Conservation (phyloP, 1,140 invertebrate genomes). For the Pseudachorutes palmiensis region DNA sequence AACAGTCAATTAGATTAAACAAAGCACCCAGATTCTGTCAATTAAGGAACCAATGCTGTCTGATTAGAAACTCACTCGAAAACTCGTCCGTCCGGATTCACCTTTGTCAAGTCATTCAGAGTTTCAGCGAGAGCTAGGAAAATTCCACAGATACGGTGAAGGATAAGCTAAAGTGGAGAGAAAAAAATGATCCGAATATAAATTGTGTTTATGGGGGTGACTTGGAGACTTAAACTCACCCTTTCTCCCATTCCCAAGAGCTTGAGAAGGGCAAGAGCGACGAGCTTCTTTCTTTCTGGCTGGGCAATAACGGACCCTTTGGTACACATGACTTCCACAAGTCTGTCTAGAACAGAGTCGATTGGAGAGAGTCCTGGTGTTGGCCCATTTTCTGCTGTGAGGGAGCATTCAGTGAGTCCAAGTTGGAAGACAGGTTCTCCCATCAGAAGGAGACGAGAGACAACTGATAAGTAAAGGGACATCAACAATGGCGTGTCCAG, state of each 20-base stretch:
- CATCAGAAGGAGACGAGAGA: conserved; percentile 66
- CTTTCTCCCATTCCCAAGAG: conserved; percentile 55
- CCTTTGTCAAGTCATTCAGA: conserved; percentile 73
- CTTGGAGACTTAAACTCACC: no score
- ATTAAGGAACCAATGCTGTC: no score
- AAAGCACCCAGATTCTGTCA: no score
- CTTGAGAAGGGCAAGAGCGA: conserved; percentile 70
- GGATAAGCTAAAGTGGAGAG: conserved; percentile 49
- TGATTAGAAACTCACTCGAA: conserved; percentile 55
- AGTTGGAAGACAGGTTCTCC: conserved; percentile 63
- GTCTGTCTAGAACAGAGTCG: conserved; percentile 54
- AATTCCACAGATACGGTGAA: conserved; percentile 64
- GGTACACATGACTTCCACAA: conserved; percentile 69
- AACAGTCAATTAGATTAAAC: conserved; percentile 23
- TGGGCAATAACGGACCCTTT: conserved; percentile 69
- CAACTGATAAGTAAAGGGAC: conserved; percentile 64
- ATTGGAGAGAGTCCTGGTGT: no score
- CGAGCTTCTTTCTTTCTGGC: conserved; percentile 68
- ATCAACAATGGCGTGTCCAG: conserved; percentile 64
- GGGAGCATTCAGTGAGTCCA: conserved; percentile 41
- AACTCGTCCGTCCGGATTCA: conserved; percentile 57
- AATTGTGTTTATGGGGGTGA: no score
- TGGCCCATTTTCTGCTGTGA: conserved; percentile 40
- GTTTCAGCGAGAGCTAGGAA: conserved; percentile 70
- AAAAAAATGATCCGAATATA: no score